Percentiles rank a stretch among this genome's conserved stretches.
phyloP scores from a whole-genome alignment of 2,113 vertebrate species.

The Pantherophis guttatus region DNA sequence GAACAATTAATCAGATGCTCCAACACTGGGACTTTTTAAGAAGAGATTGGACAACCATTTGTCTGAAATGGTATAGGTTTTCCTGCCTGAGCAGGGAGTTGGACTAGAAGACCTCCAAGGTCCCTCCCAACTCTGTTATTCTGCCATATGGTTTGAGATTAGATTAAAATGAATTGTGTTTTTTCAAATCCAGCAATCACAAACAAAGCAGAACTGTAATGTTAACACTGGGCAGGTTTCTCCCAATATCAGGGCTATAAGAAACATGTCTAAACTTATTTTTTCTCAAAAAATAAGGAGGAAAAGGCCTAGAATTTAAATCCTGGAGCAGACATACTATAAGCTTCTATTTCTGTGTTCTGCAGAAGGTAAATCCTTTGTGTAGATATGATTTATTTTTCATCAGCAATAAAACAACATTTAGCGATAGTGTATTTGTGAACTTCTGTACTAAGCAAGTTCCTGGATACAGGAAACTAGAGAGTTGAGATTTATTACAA shows the following conservation, averaged over 20 bases:
- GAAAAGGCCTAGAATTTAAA: background rate
- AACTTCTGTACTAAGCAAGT: background rate
- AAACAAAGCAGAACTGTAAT: background rate
- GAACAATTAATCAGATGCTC: background rate
- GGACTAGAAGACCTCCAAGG: background rate
- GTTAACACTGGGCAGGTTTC: background rate
- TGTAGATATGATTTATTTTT: background rate
- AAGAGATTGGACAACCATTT: background rate
- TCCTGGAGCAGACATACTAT: background rate
- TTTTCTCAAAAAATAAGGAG: background rate
- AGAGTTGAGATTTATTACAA: background rate
- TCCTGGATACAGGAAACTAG: background rate
- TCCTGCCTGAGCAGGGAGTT: background rate
- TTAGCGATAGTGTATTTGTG: background rate
- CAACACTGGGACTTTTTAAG: background rate
- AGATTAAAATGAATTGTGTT: background rate
- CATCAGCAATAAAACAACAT: background rate
- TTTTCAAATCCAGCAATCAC: background rate
- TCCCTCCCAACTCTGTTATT: background rate
- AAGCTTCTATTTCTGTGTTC: background rate
- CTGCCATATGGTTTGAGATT: background rate
- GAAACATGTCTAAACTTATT: background rate
- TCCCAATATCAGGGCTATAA: background rate
- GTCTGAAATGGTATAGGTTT: background rate
- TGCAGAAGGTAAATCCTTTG: background rate